phyloP scores from a whole-genome alignment of 2,797 vertebrate genomes.

The Lithobates sylvaticus region DNA sequence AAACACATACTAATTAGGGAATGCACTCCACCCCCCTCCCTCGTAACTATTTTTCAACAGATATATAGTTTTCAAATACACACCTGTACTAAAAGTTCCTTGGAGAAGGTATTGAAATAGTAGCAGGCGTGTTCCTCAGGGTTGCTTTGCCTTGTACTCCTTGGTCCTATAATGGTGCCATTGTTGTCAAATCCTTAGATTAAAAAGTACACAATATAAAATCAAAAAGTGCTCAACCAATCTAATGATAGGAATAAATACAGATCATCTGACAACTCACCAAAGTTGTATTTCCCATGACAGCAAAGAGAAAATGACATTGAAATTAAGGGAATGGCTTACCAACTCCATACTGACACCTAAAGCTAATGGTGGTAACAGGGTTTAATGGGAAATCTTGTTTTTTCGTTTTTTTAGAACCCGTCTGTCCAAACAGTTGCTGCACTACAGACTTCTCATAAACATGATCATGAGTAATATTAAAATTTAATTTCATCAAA shows the following conservation, averaged over 20 bases:
- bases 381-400: too few species aligned
- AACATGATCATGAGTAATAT: too few species aligned
- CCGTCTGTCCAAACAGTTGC: too few species aligned
- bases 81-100: conserved; percentile 97
- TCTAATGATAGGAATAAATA: neutral
- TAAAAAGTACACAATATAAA: conserved; percentile 60
- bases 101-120: conserved; percentile 96
- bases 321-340: conserved; percentile 70
- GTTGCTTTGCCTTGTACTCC: conserved; percentile 94
- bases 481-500: too few species aligned
- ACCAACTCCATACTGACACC: neutral
- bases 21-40: too few species aligned
- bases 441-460: too few species aligned
- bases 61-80: neutral
- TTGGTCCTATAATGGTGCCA: conserved; percentile 88
- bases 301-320: conserved; percentile 83
- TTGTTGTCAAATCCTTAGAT: conserved; percentile 95
- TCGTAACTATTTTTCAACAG: neutral
- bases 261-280: conserved; percentile 82
- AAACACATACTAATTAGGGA: too few species aligned
- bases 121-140: conserved; percentile 94
- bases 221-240: neutral
- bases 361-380: neutral
- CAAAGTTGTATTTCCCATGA: conserved; percentile 80
- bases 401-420: too few species aligned